phyloP scores from a whole-genome alignment of 2,113 vertebrate genomes.

The Uropsilus gracilis region DNA sequence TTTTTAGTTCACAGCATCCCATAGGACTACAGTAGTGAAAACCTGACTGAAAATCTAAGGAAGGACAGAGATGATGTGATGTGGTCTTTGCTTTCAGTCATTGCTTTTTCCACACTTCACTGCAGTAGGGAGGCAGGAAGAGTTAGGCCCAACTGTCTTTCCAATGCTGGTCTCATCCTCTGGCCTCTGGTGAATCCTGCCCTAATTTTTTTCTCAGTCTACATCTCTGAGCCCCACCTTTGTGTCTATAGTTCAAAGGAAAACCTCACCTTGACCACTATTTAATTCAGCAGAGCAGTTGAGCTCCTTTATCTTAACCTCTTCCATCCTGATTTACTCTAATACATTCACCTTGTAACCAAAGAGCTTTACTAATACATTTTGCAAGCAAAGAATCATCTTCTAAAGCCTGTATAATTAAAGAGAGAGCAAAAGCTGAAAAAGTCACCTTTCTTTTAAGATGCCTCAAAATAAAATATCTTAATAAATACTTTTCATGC shows the following conservation, averaged over 20 bases:
- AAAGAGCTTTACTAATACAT: neutral
- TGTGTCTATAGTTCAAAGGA: neutral
- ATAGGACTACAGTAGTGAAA: no score
- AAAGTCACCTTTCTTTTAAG: neutral
- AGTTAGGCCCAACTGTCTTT: neutral
- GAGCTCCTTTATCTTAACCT: conserved; percentile 6
- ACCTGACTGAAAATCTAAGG: neutral
- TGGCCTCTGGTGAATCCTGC: neutral
- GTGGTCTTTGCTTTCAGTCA: neutral
- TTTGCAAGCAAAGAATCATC: conserved; percentile 14
- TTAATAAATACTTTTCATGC: neutral
- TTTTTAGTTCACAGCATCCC: no score
- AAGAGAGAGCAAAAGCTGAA: conserved; percentile 4
- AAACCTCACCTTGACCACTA: neutral
- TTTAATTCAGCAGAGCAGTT: neutral
- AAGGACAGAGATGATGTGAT: neutral
- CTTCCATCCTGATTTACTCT: neutral
- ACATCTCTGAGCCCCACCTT: neutral
- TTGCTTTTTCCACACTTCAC: neutral
- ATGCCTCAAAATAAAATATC: neutral
- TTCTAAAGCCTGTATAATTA: neutral
- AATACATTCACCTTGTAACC: neutral
- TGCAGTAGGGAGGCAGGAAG: neutral
- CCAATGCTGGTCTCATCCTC: neutral
- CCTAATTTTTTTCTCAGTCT: neutral